A percentile compares a stretch with the other conserved stretches of the same genome.
phyloP scores from a whole-genome alignment of 2,113 vertebrate genomes.

The Pogona vitticeps region DNA sequence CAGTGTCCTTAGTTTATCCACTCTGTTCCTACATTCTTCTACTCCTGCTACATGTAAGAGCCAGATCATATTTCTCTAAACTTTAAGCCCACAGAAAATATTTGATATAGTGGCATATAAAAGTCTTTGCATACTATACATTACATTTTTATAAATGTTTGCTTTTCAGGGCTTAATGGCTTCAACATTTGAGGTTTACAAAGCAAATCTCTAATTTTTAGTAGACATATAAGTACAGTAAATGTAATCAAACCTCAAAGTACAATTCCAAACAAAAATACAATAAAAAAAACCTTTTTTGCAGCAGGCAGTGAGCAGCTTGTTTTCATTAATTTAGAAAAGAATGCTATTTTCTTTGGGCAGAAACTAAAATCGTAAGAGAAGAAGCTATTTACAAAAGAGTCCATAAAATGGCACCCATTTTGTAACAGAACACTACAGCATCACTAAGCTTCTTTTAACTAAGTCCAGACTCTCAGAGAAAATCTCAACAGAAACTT shows the following conservation, averaged over 20 bases:
- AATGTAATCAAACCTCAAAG: constrained; percentile 72
- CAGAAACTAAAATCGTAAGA: constrained; percentile 54
- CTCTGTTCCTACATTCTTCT: constrained; percentile 61
- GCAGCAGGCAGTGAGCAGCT: constrained; percentile 68
- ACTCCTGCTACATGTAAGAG: constrained; percentile 61
- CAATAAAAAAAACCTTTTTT: constrained; percentile 73
- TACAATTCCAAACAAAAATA: constrained; percentile 71
- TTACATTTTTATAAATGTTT: constrained; percentile 37
- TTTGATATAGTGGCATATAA: constrained; percentile 58
- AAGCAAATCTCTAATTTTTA: constrained; percentile 60
- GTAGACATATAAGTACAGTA: constrained; percentile 63
- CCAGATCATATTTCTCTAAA: constrained; percentile 61
- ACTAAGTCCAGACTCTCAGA: neutral
- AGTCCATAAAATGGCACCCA: constrained; percentile 54
- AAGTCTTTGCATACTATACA: constrained; percentile 43
- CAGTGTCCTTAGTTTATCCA: constrained; percentile 58
- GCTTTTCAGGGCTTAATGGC: constrained; percentile 43
- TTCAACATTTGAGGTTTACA: constrained; percentile 31
- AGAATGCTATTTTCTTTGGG: constrained; percentile 74
- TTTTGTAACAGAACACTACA: constrained; percentile 59
- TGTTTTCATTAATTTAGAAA: constrained; percentile 77
- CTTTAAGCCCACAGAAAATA: constrained; percentile 53
- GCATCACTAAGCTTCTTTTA: constrained; percentile 38
- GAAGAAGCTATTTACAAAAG: constrained; percentile 60
- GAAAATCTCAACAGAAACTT: too few species aligned